Conservation (phyloP, 2,797 vertebrate genomes). For the Hozukius guyotensis region DNA sequence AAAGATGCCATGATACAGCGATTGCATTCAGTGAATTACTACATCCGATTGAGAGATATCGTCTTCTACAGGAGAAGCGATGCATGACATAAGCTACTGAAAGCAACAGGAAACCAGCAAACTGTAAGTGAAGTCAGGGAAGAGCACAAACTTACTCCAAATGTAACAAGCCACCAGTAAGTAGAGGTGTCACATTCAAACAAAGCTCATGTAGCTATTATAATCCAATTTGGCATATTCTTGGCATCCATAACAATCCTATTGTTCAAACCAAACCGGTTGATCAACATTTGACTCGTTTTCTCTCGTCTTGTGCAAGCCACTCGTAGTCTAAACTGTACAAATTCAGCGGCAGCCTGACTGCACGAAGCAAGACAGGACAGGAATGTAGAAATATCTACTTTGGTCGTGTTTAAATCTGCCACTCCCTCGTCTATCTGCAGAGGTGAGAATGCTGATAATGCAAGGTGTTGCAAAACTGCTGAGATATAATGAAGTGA, state of each 20-base stretch:
- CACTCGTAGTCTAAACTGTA: constrained; percentile 16
- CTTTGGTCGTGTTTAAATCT: constrained; percentile 45
- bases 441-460: constrained; percentile 33
- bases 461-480: neutral
- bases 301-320: constrained; percentile 19
- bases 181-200: neutral
- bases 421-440: constrained; percentile 60
- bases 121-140: neutral
- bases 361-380: constrained; percentile 67
- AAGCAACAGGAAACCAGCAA: constrained; percentile 41
- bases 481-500: neutral
- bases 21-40: neutral
- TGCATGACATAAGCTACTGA: neutral
- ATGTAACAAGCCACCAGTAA: neutral
- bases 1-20: neutral
- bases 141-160: neutral
- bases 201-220: neutral
- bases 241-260: neutral
- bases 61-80: neutral
- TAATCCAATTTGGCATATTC: neutral
- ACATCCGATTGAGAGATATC: neutral
- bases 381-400: constrained; percentile 69
- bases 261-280: constrained; percentile 39
- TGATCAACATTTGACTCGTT: constrained; percentile 9
- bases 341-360: constrained; percentile 27